Evolutionary conservation across 1,140 invertebrate species (phyloP), one percentile per base, ranked within the genome.

Genomic region (Chlorops oryzae): DNA sequence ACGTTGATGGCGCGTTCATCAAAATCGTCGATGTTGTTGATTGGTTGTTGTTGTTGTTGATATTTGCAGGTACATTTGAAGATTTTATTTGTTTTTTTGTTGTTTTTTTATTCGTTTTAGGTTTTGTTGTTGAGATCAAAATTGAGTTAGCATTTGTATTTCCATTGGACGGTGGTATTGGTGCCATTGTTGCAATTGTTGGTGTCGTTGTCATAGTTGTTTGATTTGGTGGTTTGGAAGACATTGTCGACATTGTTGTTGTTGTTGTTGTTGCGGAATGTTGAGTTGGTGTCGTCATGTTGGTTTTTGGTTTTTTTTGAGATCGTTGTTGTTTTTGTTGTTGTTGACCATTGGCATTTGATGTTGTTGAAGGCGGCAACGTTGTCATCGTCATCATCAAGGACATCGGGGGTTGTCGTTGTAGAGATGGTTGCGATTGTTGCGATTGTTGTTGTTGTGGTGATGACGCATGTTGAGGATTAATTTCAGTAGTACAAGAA

Each of bases 401-500:
- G 17, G 4, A 43, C 20, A 15, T 44, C 7, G 47, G 35, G 56
- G 12, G 34, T 52, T 52, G 59, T 58, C 59, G 58, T 54, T 55
- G 58, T 52, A 18, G 38, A 21, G 15, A 44, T 34, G 34, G 40
- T 38, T 18, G n/a, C 27, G 35, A 37, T 28, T 48, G 39, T n/a
- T 47, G 44, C 7, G 23, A 40, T 42, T 32, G 44, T 43, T 46
- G 53, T 35, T 49, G 51, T n/a, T 44, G 32, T 32, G 32, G 57
- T 53, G 27, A 50, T 56, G 39, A 63, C 58, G 54, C 65, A 62
- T 40, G 52, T 63, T 65, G 58, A 59, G 65, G 61, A 69, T 68
- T 69, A 64, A 69, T 62, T 62, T 69, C 65, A 62, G 63, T n/a
- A n/a, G n/a, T 68, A 69, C 65, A 69, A 69, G 65, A 69, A 69